These are phyloP conservation scores for Syngnathus rostellatus DNA, from an alignment of 2,797 vertebrate species.

Conservation along the genomic window DNA sequence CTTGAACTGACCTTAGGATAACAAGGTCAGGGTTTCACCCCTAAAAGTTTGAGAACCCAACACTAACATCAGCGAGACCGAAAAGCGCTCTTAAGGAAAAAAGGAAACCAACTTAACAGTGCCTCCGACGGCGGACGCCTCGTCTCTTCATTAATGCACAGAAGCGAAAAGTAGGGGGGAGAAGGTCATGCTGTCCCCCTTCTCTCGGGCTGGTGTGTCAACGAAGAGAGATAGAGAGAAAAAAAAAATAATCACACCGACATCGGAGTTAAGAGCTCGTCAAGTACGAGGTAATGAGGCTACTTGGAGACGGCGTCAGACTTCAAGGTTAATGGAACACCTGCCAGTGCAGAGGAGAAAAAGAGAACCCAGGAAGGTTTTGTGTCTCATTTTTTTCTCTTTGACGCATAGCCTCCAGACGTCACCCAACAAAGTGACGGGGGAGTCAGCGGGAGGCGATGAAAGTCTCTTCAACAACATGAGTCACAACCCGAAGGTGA, in stretches of 20 bases:
- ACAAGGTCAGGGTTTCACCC: no score
- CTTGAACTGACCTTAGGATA: not conserved
- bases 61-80: slow-evolving; percentile 50
- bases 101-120: slow-evolving; percentile 44
- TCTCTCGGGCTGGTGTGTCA: not conserved
- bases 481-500: slow-evolving; percentile 28
- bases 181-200: not conserved
- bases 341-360: slow-evolving; percentile 21
- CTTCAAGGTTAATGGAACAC: slow-evolving; percentile 58
- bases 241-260: not conserved
- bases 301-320: slow-evolving; percentile 33
- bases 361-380: not conserved
- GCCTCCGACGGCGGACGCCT: slow-evolving; percentile 50
- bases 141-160: slow-evolving; percentile 61
- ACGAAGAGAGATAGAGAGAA: not conserved
- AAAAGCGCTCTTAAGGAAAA: slow-evolving; percentile 42
- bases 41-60: not conserved
- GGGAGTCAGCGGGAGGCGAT: not conserved
- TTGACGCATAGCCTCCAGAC: slow-evolving; percentile 24
- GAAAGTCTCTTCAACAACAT: not conserved
- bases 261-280: slow-evolving; percentile 43
- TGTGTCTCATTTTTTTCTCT: slow-evolving; percentile 11
- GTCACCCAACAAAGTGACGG: slow-evolving; percentile 18
- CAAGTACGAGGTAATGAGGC: slow-evolving; percentile 45
- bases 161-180: slow-evolving; percentile 16